Conservation (phyloP, 1,140 invertebrate species). For the Amphibalanus amphitrite region DNA sequence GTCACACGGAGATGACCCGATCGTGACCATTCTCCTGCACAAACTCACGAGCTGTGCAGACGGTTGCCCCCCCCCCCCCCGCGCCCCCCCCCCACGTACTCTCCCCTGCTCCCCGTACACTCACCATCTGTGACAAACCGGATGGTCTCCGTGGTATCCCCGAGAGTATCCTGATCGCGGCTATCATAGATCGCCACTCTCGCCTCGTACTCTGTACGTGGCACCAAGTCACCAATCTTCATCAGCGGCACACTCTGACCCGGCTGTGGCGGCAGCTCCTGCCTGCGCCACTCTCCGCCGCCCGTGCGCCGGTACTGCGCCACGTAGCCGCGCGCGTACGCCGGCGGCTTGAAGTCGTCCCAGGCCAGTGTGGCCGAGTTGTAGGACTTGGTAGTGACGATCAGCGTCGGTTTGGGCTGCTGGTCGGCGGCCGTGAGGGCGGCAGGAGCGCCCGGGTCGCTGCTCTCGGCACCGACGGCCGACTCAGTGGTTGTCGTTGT, state of each 20-base stretch:
- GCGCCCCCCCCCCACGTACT: no score
- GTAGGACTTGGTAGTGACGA: conserved; percentile 21
- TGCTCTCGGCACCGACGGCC: neutral
- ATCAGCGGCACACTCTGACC: conserved; percentile 3
- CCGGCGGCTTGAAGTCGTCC: conserved; percentile 25
- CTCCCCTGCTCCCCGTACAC: no score
- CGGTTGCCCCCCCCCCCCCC: no score
- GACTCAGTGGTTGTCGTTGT: neutral
- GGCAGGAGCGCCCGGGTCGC: neutral
- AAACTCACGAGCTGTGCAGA: no score
- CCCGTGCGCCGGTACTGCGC: conserved; percentile 13
- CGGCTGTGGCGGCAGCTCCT: neutral
- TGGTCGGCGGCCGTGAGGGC: conserved; percentile 11
- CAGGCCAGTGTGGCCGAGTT: conserved; percentile 24
- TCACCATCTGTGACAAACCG: conserved; percentile 22
- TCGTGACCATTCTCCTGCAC: no score
- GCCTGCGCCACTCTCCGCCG: neutral
- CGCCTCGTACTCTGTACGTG: conserved; percentile 22
- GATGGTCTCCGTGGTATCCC: conserved; percentile 21
- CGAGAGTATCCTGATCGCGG: conserved; percentile 15
- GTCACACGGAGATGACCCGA: no score
- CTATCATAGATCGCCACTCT: conserved; percentile 24
- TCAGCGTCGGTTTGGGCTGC: conserved; percentile 20
- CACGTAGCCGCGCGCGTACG: conserved; percentile 19
- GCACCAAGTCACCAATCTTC: conserved; percentile 20